phyloP scores from a whole-genome alignment of 2,888 invertebrate species.

The Thereva unica region DNA sequence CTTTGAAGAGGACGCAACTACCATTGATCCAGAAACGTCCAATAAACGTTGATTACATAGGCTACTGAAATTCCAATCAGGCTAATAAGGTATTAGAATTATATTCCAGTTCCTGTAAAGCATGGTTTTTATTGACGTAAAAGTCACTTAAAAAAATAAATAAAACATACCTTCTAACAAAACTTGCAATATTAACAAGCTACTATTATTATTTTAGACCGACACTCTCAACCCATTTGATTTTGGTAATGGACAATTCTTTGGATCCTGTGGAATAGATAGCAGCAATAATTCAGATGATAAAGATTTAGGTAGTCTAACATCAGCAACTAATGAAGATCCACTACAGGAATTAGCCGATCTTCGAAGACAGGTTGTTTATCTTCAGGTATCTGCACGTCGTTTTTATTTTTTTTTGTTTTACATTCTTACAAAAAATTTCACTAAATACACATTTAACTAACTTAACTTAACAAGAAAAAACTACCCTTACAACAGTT shows the following conservation, averaged over 20 bases:
- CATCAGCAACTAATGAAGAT: slow-evolving; percentile 61
- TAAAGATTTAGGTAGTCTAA: slow-evolving; percentile 61
- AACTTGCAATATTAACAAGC: neutral
- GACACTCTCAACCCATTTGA: slow-evolving; percentile 90
- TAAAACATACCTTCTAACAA: neutral
- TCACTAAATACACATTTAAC: neutral
- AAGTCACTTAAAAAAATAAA: no score
- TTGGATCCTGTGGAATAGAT: slow-evolving; percentile 55
- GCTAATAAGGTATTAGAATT: no score
- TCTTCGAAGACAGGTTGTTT: slow-evolving; percentile 79
- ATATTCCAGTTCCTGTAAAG: no score
- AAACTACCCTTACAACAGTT: neutral
- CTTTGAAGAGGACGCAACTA: no score
- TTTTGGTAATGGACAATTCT: slow-evolving; percentile 70
- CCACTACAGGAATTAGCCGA: slow-evolving; percentile 75
- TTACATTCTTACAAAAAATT: slow-evolving; percentile 12
- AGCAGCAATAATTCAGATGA: slow-evolving; percentile 44
- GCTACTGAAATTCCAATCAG: no score
- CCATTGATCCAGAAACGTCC: no score
- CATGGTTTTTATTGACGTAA: no score
- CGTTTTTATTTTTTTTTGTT: slow-evolving; percentile 40
- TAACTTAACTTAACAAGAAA: slow-evolving; percentile 6
- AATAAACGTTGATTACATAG: no score
- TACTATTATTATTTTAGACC: slow-evolving; percentile 62
- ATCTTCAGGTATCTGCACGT: slow-evolving; percentile 70